Evolutionary conservation across 2,113 vertebrate species (phyloP).

Genomic region (Acinonyx jubatus): DNA sequence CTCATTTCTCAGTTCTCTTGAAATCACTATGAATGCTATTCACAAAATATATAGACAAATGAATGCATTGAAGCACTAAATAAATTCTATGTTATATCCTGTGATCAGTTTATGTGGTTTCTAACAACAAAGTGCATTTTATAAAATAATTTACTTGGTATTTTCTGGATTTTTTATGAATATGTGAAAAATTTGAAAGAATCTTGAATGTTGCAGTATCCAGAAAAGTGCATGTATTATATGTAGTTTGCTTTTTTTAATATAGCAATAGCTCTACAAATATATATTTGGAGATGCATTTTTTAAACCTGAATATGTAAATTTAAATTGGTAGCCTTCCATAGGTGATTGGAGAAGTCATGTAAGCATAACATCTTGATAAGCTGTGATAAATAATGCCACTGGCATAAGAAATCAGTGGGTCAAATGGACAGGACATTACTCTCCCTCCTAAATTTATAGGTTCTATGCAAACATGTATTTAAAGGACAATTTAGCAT

Average conservation of each 20-base stretch:
- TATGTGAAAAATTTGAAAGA: conserved; percentile 25
- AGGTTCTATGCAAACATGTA: background rate
- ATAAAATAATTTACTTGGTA: background rate
- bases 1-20: background rate
- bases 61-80: background rate
- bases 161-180: conserved; percentile 39
- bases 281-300: conserved; percentile 12
- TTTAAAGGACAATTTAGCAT: background rate
- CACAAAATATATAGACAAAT: background rate
- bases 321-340: background rate
- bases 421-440: background rate
- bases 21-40: background rate
- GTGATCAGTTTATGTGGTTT: background rate
- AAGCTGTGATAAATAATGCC: background rate
- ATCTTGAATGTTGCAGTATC: background rate
- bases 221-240: background rate
- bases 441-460: background rate
- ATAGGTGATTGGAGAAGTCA: conserved; percentile 20
- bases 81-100: conserved; percentile 8
- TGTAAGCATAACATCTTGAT: background rate
- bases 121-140: background rate
- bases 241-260: background rate
- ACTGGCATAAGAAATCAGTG: background rate
- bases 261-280: background rate
- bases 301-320: conserved; percentile 16